Evolutionary conservation across 2,113 vertebrate genomes (phyloP).

Genomic region (Tragelaphus buxtoni): DNA sequence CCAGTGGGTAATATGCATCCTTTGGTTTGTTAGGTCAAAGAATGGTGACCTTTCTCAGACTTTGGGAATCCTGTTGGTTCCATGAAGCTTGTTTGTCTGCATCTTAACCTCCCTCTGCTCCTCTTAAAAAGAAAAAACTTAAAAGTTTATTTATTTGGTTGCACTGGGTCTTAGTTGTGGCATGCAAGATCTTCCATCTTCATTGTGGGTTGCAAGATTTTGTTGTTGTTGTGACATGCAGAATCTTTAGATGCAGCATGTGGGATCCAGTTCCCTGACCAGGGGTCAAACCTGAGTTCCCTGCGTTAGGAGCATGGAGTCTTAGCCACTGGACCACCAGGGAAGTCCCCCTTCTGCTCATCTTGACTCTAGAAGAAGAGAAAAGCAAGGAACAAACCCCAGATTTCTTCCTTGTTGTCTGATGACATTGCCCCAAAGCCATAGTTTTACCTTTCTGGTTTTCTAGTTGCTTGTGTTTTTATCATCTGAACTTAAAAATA

Average conservation of each 20-base stretch:
- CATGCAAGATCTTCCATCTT: not conserved
- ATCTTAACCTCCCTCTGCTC: not conserved
- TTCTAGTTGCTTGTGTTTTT: conserved; percentile 54
- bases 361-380: not conserved
- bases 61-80: not conserved
- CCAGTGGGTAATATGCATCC: not conserved
- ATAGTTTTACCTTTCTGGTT: not conserved
- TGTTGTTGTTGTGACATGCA: not conserved
- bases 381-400: not conserved
- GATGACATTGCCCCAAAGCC: not conserved
- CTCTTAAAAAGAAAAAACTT: not conserved
- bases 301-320: not conserved
- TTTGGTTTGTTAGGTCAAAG: not conserved
- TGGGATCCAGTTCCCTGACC: not conserved
- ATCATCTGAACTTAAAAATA: conserved; percentile 24
- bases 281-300: not conserved
- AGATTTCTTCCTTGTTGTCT: not conserved
- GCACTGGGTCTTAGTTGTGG: not conserved
- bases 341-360: not conserved
- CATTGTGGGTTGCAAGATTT: not conserved
- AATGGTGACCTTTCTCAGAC: not conserved
- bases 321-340: not conserved
- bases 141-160: not conserved
- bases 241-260: not conserved
- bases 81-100: not conserved